Evolutionary conservation across 2,888 invertebrate genomes (phyloP), one percentile per base, ranked within the genome.

Genomic region (Augiades crinisus): DNA sequence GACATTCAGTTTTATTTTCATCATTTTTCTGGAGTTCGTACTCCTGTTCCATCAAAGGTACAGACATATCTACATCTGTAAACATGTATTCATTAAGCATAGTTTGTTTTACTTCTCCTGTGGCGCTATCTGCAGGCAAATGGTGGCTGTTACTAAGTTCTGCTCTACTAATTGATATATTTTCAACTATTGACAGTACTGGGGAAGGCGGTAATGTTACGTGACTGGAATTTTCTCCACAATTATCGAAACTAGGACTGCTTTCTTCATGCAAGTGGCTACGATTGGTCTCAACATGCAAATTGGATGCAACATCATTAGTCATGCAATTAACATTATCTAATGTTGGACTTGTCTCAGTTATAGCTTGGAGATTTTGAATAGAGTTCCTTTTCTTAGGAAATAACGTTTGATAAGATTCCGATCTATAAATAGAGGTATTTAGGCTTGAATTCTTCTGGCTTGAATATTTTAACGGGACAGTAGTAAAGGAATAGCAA

Each of bases 141-240:
- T 72, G 58, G 30, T 41, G n/a, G 3, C 27, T 16, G 41, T 62
- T 68, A 10, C 49, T 55, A 53, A 57, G 64, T 62, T 78, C 73
- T 58, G 77, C 76, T 64, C 72, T 78, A 38, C 64, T 75, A 3
- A 87, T 47, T 1, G 84, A 79, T 51, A 89, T 60, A 51, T 81
- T 82, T 70, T 87, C 87, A 2, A 88, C 87, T 6, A 87, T 67
- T 2, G 88, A 88, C 30, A 89, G 57, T 60, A 84, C 87, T 2
- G 88, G 88, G 12, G 88, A 89, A 17, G 74, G 56, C 0, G 86
- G 86, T 13, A 82, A 59, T 1, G 86, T 81, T 0, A 81, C 54
- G 51, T 67, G 81, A 55, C 82, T 87, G 0, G 82, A 83, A 59
- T 74, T 81, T 0, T 67, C 70, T 14, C 54, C 54, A 10, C 65